phyloP scores from a whole-genome alignment of 2,888 invertebrate species.

The Cremastinae sp. region DNA sequence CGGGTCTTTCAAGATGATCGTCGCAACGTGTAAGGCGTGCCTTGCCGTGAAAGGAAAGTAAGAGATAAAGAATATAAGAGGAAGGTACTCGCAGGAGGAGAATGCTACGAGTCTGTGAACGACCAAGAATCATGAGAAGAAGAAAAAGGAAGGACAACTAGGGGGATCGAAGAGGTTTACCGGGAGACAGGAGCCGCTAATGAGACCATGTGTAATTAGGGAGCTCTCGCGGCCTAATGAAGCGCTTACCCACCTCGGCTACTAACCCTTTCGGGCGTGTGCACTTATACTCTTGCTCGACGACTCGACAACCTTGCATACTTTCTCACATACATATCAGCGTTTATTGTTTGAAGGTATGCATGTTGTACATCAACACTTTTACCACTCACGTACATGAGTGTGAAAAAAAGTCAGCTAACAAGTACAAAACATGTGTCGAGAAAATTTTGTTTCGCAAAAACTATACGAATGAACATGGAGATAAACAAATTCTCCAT shows the following conservation, averaged over 20 bases:
- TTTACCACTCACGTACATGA: constrained; percentile 20
- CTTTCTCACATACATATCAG: constrained; percentile 40
- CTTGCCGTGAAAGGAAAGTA: constrained; percentile 59
- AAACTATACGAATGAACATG: constrained; percentile 48
- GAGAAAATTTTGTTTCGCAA: constrained; percentile 49
- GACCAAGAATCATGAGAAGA: constrained; percentile 44
- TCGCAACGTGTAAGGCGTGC: constrained; percentile 48
- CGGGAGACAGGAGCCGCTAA: constrained; percentile 77
- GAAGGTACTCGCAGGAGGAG: constrained; percentile 61
- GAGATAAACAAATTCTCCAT: constrained; percentile 60
- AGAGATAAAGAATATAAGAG: constrained; percentile 56
- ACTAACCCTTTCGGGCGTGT: constrained; percentile 69
- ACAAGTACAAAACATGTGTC: constrained; percentile 55
- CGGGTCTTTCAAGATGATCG: constrained; percentile 57
- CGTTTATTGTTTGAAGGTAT: constrained; percentile 25
- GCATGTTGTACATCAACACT: constrained; percentile 20
- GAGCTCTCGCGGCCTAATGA: constrained; percentile 80
- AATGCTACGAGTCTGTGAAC: constrained; percentile 68
- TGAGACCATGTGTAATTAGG: constrained; percentile 80
- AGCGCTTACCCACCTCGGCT: constrained; percentile 79
- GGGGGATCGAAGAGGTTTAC: constrained; percentile 44
- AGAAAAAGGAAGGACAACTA: constrained; percentile 28
- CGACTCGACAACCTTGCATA: constrained; percentile 65
- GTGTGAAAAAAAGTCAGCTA: constrained; percentile 41
- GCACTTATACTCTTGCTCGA: constrained; percentile 64